A percentile compares a stretch with the other conserved stretches of the same genome.
phyloP scores from a whole-genome alignment of 2,888 invertebrate genomes.

The Rosalia funebris region DNA sequence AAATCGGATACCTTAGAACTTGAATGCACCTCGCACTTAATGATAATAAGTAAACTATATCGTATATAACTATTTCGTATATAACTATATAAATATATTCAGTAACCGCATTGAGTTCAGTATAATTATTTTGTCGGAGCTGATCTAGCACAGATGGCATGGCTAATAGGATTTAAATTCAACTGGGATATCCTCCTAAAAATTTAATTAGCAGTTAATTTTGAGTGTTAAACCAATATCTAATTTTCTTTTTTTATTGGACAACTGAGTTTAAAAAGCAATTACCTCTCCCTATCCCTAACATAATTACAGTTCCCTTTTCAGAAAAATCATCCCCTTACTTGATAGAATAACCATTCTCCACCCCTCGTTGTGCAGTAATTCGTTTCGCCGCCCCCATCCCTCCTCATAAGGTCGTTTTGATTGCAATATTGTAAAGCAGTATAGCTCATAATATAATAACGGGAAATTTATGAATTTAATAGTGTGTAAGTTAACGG shows the following conservation, averaged over 20 bases:
- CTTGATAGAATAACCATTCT: conserved; percentile 25
- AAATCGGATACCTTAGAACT: too few species aligned
- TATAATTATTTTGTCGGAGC: neutral
- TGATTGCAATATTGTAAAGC: conserved; percentile 53
- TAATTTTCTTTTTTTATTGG: conserved; percentile 46
- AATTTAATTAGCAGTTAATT: conserved; percentile 41
- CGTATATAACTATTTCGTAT: neutral
- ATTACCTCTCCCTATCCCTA: conserved; percentile 60
- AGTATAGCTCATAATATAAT: conserved; percentile 59
- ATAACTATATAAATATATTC: neutral
- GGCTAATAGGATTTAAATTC: conserved; percentile 2
- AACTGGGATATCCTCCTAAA: conserved; percentile 42
- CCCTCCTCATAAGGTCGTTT: conserved; percentile 23
- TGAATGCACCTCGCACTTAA: neutral
- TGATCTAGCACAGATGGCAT: conserved; percentile 5
- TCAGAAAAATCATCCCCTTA: conserved; percentile 48
- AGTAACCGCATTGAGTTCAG: neutral
- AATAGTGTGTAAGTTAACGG: conserved; percentile 9
- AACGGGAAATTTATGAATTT: conserved; percentile 54
- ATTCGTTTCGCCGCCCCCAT: conserved; percentile 27
- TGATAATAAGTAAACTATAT: neutral
- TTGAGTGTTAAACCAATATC: conserved; percentile 39
- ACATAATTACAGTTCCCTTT: conserved; percentile 60
- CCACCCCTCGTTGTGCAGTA: conserved; percentile 23
- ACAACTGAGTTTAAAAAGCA: conserved; percentile 61